phyloP scores from a whole-genome alignment of 2,113 vertebrate species.

The Condylura cristata region DNA sequence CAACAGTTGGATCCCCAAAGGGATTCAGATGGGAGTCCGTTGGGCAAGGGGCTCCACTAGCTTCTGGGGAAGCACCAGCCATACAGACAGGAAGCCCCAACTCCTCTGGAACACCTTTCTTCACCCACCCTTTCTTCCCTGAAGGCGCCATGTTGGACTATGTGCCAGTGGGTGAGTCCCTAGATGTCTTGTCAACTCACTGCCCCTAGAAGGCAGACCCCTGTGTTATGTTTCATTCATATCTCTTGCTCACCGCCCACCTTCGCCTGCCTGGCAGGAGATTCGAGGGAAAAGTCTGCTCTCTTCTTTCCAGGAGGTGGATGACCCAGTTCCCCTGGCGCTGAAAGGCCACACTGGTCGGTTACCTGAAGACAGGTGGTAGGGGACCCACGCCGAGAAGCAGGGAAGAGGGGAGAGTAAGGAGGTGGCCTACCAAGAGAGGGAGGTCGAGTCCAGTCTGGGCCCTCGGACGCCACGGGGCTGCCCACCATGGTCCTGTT shows the following conservation, averaged over 20 bases:
- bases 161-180: neutral
- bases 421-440: neutral
- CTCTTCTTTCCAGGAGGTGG: neutral
- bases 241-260: neutral
- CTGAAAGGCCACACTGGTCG: neutral
- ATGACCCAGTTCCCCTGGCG: neutral
- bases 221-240: neutral
- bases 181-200: neutral
- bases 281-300: neutral
- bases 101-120: neutral
- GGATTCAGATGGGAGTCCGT: neutral
- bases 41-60: neutral
- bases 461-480: neutral
- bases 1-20: neutral
- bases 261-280: neutral
- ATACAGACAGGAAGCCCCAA: neutral
- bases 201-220: neutral
- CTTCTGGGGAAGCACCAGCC: neutral
- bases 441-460: neutral
- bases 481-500: neutral
- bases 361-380: neutral
- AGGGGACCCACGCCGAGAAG: neutral
- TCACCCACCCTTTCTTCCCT: neutral
- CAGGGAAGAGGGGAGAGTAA: conserved; percentile 26
- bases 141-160: neutral